These are phyloP conservation scores for Eilema griseolum DNA, from an alignment of 2,888 invertebrate species.

Conservation along the genomic window DNA sequence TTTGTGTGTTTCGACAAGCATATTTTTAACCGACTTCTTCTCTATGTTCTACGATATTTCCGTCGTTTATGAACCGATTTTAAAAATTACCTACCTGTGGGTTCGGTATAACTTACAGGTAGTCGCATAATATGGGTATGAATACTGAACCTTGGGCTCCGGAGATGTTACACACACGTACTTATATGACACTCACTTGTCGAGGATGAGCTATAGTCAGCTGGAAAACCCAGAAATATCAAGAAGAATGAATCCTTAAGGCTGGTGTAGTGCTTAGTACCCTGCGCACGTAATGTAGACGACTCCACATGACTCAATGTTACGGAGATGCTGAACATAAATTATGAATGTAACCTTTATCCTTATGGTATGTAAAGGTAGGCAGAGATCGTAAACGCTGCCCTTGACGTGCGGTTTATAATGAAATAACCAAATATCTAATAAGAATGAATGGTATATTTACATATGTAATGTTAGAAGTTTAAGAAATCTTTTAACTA, in stretches of 20 bases:
- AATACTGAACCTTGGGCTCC: too few relatives aligned
- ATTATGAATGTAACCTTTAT: constrained; percentile 16
- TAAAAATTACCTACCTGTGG: too few relatives aligned
- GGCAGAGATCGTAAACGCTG: background rate
- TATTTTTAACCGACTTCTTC: too few relatives aligned
- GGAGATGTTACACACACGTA: too few relatives aligned
- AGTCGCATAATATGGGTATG: too few relatives aligned
- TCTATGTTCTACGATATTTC: too few relatives aligned
- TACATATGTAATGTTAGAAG: background rate
- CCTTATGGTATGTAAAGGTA: constrained; percentile 6
- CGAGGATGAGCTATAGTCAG: background rate
- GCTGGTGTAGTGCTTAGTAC: background rate
- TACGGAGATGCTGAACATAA: constrained; percentile 11
- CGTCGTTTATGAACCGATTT: too few relatives aligned
- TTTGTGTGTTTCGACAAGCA: too few relatives aligned
- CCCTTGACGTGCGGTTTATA: background rate
- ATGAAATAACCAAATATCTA: background rate
- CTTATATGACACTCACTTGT: too few relatives aligned
- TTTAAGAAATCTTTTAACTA: too few relatives aligned
- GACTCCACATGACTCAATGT: constrained; percentile 20
- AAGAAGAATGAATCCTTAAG: background rate
- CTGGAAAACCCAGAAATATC: constrained; percentile 16
- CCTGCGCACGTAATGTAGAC: constrained; percentile 14
- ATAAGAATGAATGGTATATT: background rate
- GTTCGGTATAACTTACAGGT: too few relatives aligned